Evolutionary conservation across 2,113 vertebrate species (phyloP).

Genomic region (Lichenostomus cassidix): DNA sequence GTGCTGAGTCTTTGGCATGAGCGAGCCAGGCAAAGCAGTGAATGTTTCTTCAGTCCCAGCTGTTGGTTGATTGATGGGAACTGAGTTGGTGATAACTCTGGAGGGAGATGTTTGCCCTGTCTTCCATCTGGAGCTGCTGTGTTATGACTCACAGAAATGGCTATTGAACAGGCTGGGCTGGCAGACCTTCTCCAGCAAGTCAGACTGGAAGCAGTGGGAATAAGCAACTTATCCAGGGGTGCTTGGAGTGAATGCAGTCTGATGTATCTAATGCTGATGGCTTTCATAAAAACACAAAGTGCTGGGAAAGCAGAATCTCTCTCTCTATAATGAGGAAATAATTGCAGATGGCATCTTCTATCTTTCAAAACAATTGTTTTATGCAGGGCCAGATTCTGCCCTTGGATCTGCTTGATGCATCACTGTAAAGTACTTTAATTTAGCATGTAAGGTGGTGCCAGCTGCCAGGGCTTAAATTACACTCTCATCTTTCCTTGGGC

Average conservation of each 20-base stretch:
- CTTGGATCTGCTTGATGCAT: not conserved
- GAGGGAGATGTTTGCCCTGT: conserved; percentile 68
- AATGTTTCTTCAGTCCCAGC: conserved; percentile 59
- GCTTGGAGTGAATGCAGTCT: conserved; percentile 48
- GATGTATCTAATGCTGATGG: conserved; percentile 1
- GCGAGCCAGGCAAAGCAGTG: not conserved
- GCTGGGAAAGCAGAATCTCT: not conserved
- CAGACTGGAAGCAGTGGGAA: conserved; percentile 45
- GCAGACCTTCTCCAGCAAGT: conserved; percentile 41
- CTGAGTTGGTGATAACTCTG: conserved; percentile 56
- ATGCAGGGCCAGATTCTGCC: not conserved
- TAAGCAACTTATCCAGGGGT: conserved; percentile 37
- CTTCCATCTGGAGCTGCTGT: conserved; percentile 78
- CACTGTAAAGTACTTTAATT: not conserved
- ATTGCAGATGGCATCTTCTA: not conserved
- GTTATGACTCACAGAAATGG: conserved; percentile 58
- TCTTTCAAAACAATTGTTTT: not conserved
- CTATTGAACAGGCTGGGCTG: conserved; percentile 62
- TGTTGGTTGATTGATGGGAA: conserved; percentile 75
- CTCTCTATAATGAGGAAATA: not conserved
- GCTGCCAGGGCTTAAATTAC: not conserved
- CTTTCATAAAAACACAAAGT: conserved; percentile 19
- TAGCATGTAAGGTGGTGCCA: not conserved
- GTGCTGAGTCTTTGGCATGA: conserved; percentile 31
- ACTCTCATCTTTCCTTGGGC: not conserved